These are phyloP conservation scores for Grantiella picta DNA, from an alignment of 2,113 vertebrate genomes.

Conservation along the genomic window DNA sequence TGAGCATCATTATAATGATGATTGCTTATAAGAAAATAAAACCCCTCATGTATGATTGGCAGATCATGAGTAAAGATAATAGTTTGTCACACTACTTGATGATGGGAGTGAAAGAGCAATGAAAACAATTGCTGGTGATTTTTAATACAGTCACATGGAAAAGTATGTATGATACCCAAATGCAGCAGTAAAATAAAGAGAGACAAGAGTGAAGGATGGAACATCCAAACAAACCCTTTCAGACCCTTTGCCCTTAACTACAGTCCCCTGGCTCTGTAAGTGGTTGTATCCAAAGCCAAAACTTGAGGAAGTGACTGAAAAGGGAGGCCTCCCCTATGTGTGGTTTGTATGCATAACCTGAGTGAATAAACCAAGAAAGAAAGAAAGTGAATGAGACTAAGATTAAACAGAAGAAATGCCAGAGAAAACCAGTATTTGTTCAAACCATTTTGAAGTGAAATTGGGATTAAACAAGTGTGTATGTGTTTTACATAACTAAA, in stretches of 20 bases:
- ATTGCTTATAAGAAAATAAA: neutral
- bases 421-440: neutral
- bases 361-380: neutral
- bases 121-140: neutral
- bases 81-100: neutral
- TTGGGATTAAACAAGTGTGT: neutral
- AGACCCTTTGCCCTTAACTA: neutral
- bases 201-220: neutral
- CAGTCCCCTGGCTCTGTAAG: neutral
- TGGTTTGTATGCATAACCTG: neutral
- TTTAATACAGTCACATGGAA: neutral
- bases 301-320: neutral
- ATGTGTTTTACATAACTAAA: neutral
- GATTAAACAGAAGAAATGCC: neutral
- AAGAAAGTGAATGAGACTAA: neutral
- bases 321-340: neutral
- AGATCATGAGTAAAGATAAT: constrained; percentile 3
- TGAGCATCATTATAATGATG: neutral
- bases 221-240: neutral
- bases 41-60: neutral
- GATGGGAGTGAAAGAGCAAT: neutral
- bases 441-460: neutral
- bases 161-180: neutral
- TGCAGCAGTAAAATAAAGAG: neutral
- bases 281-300: neutral